Evolutionary conservation across 1,140 invertebrate genomes (phyloP), one percentile per base, ranked within the genome.

Genomic region (Habropoda laboriosa): DNA sequence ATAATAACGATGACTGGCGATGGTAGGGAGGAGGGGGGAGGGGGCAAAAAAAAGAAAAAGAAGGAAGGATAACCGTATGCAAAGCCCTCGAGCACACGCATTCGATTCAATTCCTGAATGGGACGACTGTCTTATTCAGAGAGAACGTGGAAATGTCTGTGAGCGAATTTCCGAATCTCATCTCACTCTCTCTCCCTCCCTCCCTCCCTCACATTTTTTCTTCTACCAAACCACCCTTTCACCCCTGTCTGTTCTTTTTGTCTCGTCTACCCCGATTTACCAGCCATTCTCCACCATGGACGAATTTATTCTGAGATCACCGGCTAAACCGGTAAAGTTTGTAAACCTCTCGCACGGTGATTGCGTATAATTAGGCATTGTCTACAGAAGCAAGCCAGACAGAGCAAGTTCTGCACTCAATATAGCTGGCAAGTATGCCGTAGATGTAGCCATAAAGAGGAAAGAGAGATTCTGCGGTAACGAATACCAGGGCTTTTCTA

Each of bases 121-220:
- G 82, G 66, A 81, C 60, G 79, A 89, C 80, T 85, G 82, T 89
- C 86, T 88, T 89, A 87, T 89, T 88, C 87, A 88, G 58, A 70
- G 81, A 68, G 64, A 86, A 60, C 67, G 61, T 73, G 77, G 68
- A 66, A 80, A 71, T 74, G 74, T 82, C 47, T 58, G 66, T n/a
- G 47, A 66, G 64, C 53, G 74, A 68, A 75, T 86, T 74, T 57
- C 66, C 72, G 73, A 80, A 80, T 80, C 66, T 76, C 58, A 32
- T 72, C 60, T 58, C 35, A n/a, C 32, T 53, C n/a, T 35, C n/a
- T 35, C 63, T n/a, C 30, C 38, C 13, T 3, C 38, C 21, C 27
- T n/a, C n/a, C 38, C 32, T 30, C 27, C n/a, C 0, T 16, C 32
- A n/a, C n/a, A n/a, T n/a, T n/a, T n/a, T n/a, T n/a, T n/a, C n/a